phyloP scores from a whole-genome alignment of 2,113 vertebrate species.

The Galbula dea region DNA sequence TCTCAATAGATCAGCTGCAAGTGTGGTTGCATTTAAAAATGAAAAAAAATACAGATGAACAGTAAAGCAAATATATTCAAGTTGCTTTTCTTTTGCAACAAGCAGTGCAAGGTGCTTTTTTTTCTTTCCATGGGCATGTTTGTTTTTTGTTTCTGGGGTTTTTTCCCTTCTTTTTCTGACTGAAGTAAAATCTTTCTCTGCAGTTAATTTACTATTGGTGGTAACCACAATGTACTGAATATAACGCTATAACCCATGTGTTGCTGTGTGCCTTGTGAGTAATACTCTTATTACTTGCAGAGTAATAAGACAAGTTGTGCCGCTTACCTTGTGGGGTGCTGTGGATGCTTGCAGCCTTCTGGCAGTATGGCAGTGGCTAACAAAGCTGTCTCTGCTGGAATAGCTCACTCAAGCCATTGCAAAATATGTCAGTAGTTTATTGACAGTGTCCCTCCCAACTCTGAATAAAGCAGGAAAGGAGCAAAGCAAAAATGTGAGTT shows the following conservation, averaged over 20 bases:
- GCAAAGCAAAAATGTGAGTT: neutral
- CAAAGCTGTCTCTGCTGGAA: neutral
- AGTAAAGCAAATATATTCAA: neutral
- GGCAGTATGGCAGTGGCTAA: too few relatives aligned
- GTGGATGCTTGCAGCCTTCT: neutral
- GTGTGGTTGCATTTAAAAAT: neutral
- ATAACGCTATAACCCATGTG: accelerated
- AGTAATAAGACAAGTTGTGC: neutral
- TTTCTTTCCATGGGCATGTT: too few relatives aligned
- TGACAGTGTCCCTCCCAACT: neutral
- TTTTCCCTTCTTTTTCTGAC: neutral
- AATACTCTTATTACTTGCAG: too few relatives aligned
- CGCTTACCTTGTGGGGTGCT: too few relatives aligned
- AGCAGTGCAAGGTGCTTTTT: neutral
- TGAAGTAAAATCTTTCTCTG: neutral
- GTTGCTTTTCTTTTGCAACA: neutral
- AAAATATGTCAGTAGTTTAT: neutral
- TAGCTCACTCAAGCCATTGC: neutral
- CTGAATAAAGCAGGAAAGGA: neutral
- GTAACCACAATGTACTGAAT: too few relatives aligned
- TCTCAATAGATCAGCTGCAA: neutral
- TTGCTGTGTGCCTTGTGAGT: neutral
- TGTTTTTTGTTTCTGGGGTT: neutral
- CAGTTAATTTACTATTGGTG: neutral
- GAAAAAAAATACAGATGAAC: neutral